These are phyloP conservation scores for Neolamprologus hecqui DNA, from an alignment of 2,113 vertebrate species.

Conservation along the genomic window DNA sequence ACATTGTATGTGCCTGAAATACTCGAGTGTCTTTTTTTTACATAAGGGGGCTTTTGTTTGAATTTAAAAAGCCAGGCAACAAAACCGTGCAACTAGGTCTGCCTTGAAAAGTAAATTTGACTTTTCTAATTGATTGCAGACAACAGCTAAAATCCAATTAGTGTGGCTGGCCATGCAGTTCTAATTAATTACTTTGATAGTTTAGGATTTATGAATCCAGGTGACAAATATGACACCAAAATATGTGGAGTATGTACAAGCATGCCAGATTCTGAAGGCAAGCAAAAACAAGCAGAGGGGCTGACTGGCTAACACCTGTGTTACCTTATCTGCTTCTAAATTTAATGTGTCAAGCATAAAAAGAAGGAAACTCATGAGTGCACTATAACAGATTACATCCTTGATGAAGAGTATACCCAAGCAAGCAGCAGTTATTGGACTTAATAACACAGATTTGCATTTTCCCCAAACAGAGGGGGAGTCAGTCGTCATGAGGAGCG, in stretches of 20 bases:
- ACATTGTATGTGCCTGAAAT: neutral
- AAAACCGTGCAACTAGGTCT: neutral
- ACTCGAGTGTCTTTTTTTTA: neutral
- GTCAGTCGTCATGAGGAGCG: neutral
- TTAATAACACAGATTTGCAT: conserved; percentile 40
- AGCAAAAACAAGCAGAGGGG: neutral
- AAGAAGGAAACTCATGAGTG: neutral
- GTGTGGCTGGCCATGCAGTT: neutral
- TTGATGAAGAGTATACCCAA: conserved; percentile 18
- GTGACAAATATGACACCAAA: neutral
- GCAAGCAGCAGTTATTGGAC: conserved; percentile 20
- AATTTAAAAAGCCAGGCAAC: neutral
- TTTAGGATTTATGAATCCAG: neutral
- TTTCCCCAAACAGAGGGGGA: conserved; percentile 21
- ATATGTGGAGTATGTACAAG: neutral
- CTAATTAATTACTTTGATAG: neutral
- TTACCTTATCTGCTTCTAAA: neutral
- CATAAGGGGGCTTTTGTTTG: neutral
- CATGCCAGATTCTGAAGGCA: neutral
- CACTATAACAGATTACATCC: conserved; percentile 6
- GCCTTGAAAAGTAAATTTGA: neutral
- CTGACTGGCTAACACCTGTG: neutral
- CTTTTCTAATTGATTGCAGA: neutral
- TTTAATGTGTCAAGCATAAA: neutral
- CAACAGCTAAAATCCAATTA: neutral